A percentile compares a stretch with the other conserved stretches of the same genome.
These are phyloP conservation scores for Diglossa cyanea DNA, from an alignment of 2,797 vertebrate genomes.

Conservation along the genomic window DNA sequence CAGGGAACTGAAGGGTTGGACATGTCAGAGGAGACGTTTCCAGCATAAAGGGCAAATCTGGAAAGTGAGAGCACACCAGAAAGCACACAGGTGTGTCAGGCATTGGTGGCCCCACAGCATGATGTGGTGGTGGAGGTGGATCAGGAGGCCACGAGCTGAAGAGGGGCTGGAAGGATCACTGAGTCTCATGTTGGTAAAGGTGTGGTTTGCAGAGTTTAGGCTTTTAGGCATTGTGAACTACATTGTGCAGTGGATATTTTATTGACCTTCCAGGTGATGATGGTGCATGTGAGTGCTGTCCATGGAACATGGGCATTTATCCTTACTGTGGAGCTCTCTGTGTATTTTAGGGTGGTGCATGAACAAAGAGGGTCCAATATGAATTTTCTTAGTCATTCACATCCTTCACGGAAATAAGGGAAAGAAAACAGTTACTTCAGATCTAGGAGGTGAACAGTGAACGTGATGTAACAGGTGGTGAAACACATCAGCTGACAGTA, in stretches of 20 bases:
- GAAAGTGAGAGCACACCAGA: background rate
- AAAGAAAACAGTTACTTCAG: background rate
- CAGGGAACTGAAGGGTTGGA: background rate
- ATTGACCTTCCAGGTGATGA: background rate
- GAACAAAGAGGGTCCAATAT: background rate
- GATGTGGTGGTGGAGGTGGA: background rate
- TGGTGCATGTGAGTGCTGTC: background rate
- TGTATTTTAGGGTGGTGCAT: background rate
- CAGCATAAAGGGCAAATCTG: background rate
- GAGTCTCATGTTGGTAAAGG: fast-evolving
- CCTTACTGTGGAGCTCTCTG: fast-evolving
- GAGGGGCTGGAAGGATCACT: background rate
- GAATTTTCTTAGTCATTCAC: background rate
- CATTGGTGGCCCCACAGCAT: background rate
- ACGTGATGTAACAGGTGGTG: background rate
- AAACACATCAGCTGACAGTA: background rate
- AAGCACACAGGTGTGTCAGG: background rate
- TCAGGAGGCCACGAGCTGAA: background rate
- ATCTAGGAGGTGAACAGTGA: background rate
- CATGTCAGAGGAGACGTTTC: background rate
- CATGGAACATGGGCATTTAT: background rate
- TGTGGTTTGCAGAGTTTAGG: background rate
- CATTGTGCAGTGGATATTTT: background rate
- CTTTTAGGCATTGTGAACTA: background rate
- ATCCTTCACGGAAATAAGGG: background rate